Percentiles rank a stretch among this genome's conserved stretches.
Conservation (phyloP, 2,113 vertebrate species). For the Ceyx margarethae region DNA sequence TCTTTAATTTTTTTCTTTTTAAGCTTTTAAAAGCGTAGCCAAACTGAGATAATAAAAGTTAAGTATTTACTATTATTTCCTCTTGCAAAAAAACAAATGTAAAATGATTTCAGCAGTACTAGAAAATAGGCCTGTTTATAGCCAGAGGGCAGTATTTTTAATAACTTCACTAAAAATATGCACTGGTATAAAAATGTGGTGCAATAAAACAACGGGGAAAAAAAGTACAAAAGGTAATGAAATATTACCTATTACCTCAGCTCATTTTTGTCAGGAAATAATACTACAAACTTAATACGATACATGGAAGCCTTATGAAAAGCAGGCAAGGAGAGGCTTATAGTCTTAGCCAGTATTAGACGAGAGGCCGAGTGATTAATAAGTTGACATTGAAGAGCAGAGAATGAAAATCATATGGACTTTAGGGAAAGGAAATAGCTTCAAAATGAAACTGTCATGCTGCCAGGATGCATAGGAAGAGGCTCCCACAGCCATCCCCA, state of each 20-base stretch:
- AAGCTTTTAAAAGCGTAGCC: constrained; percentile 5
- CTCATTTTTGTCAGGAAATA: constrained; percentile 67
- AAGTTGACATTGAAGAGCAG: constrained; percentile 24
- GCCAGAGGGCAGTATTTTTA: constrained; percentile 63
- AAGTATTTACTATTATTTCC: constrained; percentile 15
- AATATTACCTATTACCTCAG: constrained; percentile 62
- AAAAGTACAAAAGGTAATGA: constrained; percentile 62
- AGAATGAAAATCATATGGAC: constrained; percentile 36
- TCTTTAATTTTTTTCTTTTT: background rate
- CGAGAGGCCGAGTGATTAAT: background rate
- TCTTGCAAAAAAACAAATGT: constrained; percentile 14
- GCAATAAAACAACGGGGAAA: constrained; percentile 34
- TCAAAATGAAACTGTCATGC: background rate
- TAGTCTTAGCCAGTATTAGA: constrained; percentile 38
- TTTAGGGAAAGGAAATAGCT: constrained; percentile 41
- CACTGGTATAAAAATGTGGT: constrained; percentile 37
- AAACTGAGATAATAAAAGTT: constrained; percentile 21
- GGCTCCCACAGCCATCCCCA: background rate
- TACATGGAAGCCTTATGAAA: constrained; percentile 41
- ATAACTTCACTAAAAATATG: constrained; percentile 60
- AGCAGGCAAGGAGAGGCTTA: constrained; percentile 24
- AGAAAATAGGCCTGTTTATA: constrained; percentile 41
- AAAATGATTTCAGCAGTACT: constrained; percentile 25
- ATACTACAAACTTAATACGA: constrained; percentile 27
- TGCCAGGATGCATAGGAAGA: background rate